Evolutionary conservation across 2,888 invertebrate genomes (phyloP), one percentile per base, ranked within the genome.

Genomic region (Melinopterus prodromus): DNA sequence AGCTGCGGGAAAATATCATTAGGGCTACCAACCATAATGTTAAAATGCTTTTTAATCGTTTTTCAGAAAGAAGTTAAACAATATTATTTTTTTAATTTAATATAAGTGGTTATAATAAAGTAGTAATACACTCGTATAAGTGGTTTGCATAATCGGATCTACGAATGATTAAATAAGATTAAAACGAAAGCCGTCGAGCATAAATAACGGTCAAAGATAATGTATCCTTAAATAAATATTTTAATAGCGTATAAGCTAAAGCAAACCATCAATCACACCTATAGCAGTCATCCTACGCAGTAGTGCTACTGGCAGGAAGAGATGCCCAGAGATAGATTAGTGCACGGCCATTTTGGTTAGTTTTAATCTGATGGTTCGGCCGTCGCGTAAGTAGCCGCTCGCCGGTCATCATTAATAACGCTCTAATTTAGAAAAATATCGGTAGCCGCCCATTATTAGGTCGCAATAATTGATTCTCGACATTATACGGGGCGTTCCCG

Each of bases 401-500:
- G 85, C 85, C 85, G 84, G 80, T 74, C 81, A 83, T 84, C 85
- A 86, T 86, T 86, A 85, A 86, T 86, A 84, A 84, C 74, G 82
- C 83, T 81, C 82, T 84, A 84, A 84, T 85, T 83, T 84, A 35
- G 79, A 82, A 82, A 82, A 83, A 82, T 83, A 84, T 83, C 85
- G 83, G 85, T 84, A 85, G 85, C 84, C 77, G 36, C 79, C 81
- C 79, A 81, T 82, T 81, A 81, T 79, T 79, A 80, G 77, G 78
- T 78, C 78, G 78, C 78, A 80, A 81, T 80, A 81, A 82, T 83
- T 79, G 82, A 83, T 84, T 84, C 82, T 81, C 80, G 71, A 79
- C 80, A 80, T 80, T 80, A 80, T 72, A 69, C 70, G 76, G 16
- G 77, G 15, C 77, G 77, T 53, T 26, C 70, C 37, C 7, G 69